Conservation (phyloP, 2,113 vertebrate genomes). For the Syngnathoides biaculeatus region DNA sequence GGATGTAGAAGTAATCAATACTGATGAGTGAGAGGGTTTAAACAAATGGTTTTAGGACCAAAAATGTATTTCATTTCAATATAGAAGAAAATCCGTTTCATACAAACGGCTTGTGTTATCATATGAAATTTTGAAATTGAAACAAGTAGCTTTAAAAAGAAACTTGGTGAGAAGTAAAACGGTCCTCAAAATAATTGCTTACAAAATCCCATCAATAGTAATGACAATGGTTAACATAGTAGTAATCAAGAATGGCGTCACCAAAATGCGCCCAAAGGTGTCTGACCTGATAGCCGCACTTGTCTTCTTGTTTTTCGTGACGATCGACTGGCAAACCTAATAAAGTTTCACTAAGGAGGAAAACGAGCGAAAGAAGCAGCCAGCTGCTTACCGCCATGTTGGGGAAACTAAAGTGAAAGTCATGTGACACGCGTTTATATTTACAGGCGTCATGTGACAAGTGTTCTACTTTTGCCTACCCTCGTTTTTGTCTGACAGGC, state of each 20-base stretch:
- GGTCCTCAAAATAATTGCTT: too few species aligned
- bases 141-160: background rate
- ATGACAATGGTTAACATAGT: too few species aligned
- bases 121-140: background rate
- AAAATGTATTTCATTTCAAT: too few species aligned
- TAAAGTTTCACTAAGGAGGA: background rate
- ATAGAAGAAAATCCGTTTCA: too few species aligned
- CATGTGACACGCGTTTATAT: background rate
- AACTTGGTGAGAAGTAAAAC: background rate
- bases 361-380: background rate
- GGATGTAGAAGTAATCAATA: too few species aligned
- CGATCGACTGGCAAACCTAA: background rate
- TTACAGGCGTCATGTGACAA: background rate
- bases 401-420: background rate
- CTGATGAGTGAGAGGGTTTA: too few species aligned
- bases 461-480: fast-evolving
- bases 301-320: background rate
- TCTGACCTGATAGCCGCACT: conserved; percentile 4
- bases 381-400: background rate
- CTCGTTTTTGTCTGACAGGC: background rate
- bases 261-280: background rate
- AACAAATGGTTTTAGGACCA: too few species aligned
- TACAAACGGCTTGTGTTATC: too few species aligned
- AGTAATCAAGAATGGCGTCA: too few species aligned
- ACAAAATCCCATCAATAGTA: too few species aligned